Evolutionary conservation across 2,888 invertebrate species (phyloP).

Genomic region (Spilarctia lutea): DNA sequence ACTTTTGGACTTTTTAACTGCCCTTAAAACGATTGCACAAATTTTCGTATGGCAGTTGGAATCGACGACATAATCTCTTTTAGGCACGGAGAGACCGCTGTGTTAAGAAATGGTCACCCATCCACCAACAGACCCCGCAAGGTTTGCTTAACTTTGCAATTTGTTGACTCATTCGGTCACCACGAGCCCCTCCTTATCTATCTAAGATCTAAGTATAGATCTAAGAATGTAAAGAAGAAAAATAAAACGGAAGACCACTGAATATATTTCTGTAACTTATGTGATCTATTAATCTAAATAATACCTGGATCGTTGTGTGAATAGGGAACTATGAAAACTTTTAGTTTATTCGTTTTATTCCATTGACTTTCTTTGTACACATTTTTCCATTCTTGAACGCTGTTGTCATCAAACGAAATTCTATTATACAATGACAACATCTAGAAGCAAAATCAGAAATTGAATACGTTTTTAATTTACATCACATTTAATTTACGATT

Average conservation of each 20-base stretch:
- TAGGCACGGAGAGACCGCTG: too few species aligned
- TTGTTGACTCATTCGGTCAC: too few species aligned
- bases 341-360: conserved; percentile 92
- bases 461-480: too few species aligned
- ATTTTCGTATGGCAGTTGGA: too few species aligned
- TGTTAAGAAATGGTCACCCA: too few species aligned
- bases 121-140: too few species aligned
- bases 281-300: not conserved
- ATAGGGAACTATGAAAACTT: conserved; percentile 98
- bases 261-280: not conserved
- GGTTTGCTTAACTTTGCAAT: too few species aligned
- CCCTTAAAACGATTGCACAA: too few species aligned
- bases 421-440: conserved; percentile 96
- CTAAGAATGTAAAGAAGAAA: not conserved
- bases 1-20: too few species aligned
- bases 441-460: conserved; percentile 72
- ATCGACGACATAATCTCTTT: too few species aligned
- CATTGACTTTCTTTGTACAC: conserved; percentile 92
- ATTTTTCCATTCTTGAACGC: conserved; percentile 99
- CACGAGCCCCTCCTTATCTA: too few species aligned
- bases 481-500: too few species aligned
- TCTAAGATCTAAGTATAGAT: not conserved
- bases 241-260: not conserved
- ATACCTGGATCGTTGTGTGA: conserved; percentile 99
- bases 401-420: conserved; percentile 95